Base-by-base conservation (phyloP, 2,888 invertebrate genomes). In the Ormyrus thymus region DNA sequence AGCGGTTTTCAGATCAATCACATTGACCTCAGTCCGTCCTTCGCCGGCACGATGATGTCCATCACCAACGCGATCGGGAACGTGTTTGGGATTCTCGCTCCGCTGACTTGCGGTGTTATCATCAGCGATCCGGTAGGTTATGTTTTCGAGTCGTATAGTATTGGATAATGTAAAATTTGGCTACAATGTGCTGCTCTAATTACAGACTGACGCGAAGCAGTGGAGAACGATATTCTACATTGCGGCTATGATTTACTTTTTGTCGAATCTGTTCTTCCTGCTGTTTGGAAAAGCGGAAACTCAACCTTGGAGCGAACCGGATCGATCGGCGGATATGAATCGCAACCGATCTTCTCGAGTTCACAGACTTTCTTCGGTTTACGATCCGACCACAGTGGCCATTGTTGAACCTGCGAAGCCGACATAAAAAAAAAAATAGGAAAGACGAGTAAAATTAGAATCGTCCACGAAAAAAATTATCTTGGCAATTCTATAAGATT, bases 201-300 rank as follows among this genome's bases (percentile, higher is more conserved):
- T 55, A 15, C 90, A 94, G 93, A 88, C 89, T 0, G 90, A 91
- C 55, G 90, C 91, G 0, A 84, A 87, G 0, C 92, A 92, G 80
- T 94, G 94, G 94, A 89, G 92, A 61, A 92, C 91, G 51, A 93
- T 94, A 15, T 94, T 94, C 89, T 93, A 93, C 86, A 90, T 94
- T 13, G 92, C 94, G 0, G 91, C 93, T 0, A 90, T 89, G 0
- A 91, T 94, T 83, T 93, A 93, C 86, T 91, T 93, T 84, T 80
- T 93, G 8, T 91, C 92, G 58, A 93, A 93, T 85, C 86, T 92
- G 81, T 90, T 94, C 86, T 94, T 92, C 83, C 82, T 94, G 9
- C 83, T 93, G 64, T 94, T 93, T 85, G 93, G 93, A 78, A 91
- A 92, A 0, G 93, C 92, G 0, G 91, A 93, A 15, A 86, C 92